A percentile compares a stretch with the other conserved stretches of the same genome.
Conservation (phyloP, 37 sponge, comb jelly and placozoan genomes). For the Diacarnus erythraeanus region DNA sequence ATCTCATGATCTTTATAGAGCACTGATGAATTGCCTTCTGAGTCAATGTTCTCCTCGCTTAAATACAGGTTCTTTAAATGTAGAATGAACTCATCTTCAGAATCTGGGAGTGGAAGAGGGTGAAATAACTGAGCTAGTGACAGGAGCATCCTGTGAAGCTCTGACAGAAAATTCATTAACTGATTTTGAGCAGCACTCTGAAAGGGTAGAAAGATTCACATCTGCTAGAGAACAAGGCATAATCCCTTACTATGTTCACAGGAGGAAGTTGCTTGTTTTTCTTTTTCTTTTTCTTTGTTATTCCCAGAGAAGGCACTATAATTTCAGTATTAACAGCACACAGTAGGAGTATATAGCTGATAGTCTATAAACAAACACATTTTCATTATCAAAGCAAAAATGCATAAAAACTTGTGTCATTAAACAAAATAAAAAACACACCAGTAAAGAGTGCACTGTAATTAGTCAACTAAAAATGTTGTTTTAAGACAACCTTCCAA, state of each 20-base stretch:
- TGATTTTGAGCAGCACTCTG: constrained; percentile 10
- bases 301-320: background rate
- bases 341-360: constrained; percentile 15
- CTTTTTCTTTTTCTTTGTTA: constrained; percentile 37
- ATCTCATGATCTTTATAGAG: background rate
- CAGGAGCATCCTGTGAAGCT: background rate
- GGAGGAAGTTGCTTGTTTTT: too few species aligned
- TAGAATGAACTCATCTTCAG: background rate
- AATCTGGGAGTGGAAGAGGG: constrained; percentile 19
- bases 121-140: constrained; percentile 14
- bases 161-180: constrained; percentile 2
- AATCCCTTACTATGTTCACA: background rate
- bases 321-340: constrained; percentile 40
- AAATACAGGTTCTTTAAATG: constrained; percentile 8
- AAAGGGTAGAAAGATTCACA: background rate
- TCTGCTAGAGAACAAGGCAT: background rate
- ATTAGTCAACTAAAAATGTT: too few species aligned
- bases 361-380: constrained; percentile 11
- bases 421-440: too few species aligned
- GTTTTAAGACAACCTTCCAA: too few species aligned
- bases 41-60: background rate
- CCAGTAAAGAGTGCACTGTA: too few species aligned
- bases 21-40: background rate
- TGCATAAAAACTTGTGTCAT: too few species aligned
- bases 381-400: too few species aligned